Conservation (phyloP, 2,888 invertebrate species). For the Nomada ferruginata region DNA sequence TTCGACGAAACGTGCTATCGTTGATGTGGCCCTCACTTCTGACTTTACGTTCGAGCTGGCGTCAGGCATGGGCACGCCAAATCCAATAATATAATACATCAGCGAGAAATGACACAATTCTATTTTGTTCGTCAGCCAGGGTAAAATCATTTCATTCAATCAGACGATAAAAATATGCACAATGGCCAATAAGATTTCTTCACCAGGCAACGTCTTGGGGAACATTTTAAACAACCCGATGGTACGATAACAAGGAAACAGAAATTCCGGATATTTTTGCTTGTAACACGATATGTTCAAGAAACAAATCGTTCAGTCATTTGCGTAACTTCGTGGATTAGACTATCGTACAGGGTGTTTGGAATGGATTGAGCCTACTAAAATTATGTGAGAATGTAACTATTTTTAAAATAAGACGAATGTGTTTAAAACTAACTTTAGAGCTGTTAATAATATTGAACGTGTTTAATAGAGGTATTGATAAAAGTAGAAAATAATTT, state of each 20-base stretch:
- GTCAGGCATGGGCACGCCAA: constrained; percentile 49
- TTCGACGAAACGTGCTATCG: constrained; percentile 47
- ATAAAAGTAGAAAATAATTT: too few relatives aligned
- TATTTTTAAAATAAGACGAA: too few relatives aligned
- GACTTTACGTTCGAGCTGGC: constrained; percentile 48
- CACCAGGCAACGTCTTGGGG: background rate
- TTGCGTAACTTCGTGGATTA: background rate
- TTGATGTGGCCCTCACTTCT: constrained; percentile 39
- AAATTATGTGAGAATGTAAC: too few relatives aligned
- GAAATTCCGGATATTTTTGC: background rate
- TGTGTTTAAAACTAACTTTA: too few relatives aligned
- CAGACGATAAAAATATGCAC: constrained; percentile 11
- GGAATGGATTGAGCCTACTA: too few relatives aligned
- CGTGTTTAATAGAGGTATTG: too few relatives aligned
- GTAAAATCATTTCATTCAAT: constrained; percentile 49
- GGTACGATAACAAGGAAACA: background rate
- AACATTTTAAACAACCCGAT: background rate
- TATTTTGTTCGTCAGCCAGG: constrained; percentile 37
- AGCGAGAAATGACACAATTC: constrained; percentile 44
- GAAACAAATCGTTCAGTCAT: background rate
- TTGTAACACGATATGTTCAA: background rate
- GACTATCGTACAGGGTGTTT: too few relatives aligned
- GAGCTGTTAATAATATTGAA: too few relatives aligned
- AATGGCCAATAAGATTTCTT: background rate
- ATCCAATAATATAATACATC: constrained; percentile 56